Evolutionary conservation across 2,113 vertebrate genomes (phyloP), one percentile per base, ranked within the genome.

Genomic region (Colossoma macropomum): DNA sequence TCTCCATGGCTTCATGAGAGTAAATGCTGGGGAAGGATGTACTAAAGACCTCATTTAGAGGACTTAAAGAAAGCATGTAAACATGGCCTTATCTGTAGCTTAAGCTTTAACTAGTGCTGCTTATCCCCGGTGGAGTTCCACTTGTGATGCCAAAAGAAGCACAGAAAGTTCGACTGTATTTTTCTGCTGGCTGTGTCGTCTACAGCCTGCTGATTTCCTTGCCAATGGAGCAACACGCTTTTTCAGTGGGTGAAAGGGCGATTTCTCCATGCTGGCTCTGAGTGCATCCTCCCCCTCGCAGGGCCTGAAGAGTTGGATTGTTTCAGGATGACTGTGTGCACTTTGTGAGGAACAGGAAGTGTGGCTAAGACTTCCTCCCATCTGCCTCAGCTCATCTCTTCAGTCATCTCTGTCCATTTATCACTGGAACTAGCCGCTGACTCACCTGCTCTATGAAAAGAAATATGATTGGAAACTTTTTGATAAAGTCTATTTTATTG

Each of bases 291-390:
- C 69, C 84, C 56, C 84, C 74, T 59, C 62, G 56, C 62, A 54
- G 60, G 34, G 74, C 87, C 82, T 91, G 89, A 93, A 90, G 77
- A 85, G 86, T 54, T 52, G 86, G 86, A 91, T 92, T 93, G 91
- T 93, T 90, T 87, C 13, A 86, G 86, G 70, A 87, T 91, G 86
- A 92, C 90, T 90, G 88, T 65, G 87, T 89, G 87, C 84, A 86
- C 89, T 92, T 91, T 93, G 91, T 66, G 41, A 83, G 83, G 86
- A 89, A 83, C 87, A 92, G 87, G 89, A 92, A 92, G 89, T 83
- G 77, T 79, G 78, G 68, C 25, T 73, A 78, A 62, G 23, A 52
- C 87, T 86, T 92, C 88, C 90, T 86, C 74, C 54, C 75, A 86
- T 86, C 73, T 71, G 63, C 75, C 69, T 72, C 73, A 25, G 69